Conservation (phyloP, 2,797 vertebrate species). For the Tapera naevia region DNA sequence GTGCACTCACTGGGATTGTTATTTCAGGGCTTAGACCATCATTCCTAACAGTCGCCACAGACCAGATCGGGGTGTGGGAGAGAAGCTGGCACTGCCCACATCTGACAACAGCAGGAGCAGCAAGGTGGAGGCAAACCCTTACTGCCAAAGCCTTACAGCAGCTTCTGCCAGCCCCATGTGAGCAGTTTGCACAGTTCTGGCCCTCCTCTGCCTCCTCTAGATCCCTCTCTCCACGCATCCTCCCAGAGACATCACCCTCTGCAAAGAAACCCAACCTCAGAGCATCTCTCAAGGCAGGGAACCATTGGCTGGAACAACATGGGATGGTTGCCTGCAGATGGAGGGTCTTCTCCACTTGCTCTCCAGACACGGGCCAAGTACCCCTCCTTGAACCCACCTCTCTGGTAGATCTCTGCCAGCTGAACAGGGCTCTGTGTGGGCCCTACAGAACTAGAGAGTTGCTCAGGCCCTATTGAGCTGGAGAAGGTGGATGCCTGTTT, state of each 20-base stretch:
- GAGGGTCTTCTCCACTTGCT: neutral
- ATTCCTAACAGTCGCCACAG: neutral
- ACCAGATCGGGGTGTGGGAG: neutral
- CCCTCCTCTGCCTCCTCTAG: neutral
- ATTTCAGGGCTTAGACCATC: neutral
- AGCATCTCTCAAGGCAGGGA: neutral
- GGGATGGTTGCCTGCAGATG: neutral
- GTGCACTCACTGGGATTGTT: accelerated
- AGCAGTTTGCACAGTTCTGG: accelerated
- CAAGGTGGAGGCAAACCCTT: neutral
- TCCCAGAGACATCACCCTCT: neutral
- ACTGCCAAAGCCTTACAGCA: accelerated
- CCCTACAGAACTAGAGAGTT: neutral
- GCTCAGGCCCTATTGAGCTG: neutral
- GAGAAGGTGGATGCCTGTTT: neutral
- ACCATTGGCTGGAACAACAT: neutral
- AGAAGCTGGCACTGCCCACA: accelerated
- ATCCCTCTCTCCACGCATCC: neutral
- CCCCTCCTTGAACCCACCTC: neutral
- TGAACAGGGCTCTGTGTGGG: neutral
- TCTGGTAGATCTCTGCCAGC: neutral
- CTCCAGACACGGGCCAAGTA: neutral
- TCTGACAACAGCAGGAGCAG: neutral
- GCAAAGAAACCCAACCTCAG: neutral
- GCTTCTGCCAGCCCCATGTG: neutral